Conservation (phyloP, 1,140 invertebrate genomes). For the Chironomus tepperi region DNA sequence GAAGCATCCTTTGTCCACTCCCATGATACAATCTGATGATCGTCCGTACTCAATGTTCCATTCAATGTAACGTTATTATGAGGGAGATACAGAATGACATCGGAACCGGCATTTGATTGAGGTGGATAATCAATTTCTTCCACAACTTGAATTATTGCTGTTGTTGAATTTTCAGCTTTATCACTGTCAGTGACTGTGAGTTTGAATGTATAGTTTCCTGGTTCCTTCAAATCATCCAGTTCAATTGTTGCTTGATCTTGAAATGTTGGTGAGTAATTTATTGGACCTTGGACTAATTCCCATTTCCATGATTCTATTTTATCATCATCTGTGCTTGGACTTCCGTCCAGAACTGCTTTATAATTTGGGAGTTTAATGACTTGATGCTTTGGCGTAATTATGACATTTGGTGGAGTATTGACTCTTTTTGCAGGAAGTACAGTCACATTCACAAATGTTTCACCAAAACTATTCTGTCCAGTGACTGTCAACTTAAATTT, state of each 20-base stretch:
- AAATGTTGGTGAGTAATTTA: slow-evolving; percentile 72
- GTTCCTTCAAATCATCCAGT: slow-evolving; percentile 67
- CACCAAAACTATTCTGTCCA: slow-evolving; percentile 70
- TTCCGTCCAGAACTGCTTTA: slow-evolving; percentile 81
- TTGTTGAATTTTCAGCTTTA: slow-evolving; percentile 74
- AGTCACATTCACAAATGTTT: slow-evolving; percentile 84
- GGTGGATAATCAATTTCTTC: slow-evolving; percentile 92
- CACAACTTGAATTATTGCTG: slow-evolving; percentile 81
- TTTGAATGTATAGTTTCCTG: slow-evolving; percentile 90
- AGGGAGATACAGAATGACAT: slow-evolving; percentile 83
- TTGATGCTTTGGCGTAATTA: slow-evolving; percentile 75
- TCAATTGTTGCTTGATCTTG: slow-evolving; percentile 74
- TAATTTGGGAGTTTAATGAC: slow-evolving; percentile 82
- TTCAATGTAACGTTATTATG: slow-evolving; percentile 81
- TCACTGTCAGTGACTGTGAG: slow-evolving; percentile 88
- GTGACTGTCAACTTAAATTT: slow-evolving; percentile 73
- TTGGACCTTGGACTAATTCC: slow-evolving; percentile 78
- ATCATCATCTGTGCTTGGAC: slow-evolving; percentile 63
- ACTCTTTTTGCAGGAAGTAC: slow-evolving; percentile 77
- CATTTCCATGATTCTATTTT: slow-evolving; percentile 80
- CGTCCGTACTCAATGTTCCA: slow-evolving; percentile 84
- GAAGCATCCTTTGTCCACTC: slow-evolving; percentile 88
- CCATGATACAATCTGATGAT: slow-evolving; percentile 85
- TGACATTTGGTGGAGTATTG: slow-evolving; percentile 75
- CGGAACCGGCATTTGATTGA: slow-evolving; percentile 79